phyloP scores from a whole-genome alignment of 1,140 invertebrate species.

The Drosophila ercepeae region DNA sequence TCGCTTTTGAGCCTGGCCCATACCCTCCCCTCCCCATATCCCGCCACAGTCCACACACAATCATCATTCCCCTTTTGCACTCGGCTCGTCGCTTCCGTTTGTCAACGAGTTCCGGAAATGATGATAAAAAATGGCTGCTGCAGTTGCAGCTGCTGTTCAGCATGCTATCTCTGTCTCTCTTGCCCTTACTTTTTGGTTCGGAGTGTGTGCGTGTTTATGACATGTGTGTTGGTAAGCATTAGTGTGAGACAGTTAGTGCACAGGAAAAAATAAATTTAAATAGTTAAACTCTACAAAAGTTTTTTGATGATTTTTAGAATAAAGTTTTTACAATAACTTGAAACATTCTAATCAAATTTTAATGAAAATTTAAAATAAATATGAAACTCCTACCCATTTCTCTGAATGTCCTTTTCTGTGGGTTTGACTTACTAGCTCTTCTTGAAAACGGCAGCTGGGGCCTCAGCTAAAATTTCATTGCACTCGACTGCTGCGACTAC shows the following conservation, averaged over 20 bases:
- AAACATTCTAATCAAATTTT: no score
- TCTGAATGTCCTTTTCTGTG: conserved; percentile 4
- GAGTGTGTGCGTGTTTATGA: conserved; percentile 31
- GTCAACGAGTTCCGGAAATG: conserved; percentile 81
- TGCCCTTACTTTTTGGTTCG: background rate
- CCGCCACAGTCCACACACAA: conserved; percentile 13
- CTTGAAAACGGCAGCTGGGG: conserved; percentile 37
- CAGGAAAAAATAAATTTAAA: background rate
- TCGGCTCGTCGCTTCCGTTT: conserved; percentile 77
- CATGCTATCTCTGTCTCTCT: conserved; percentile 22
- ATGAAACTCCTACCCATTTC: background rate
- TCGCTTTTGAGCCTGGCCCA: background rate
- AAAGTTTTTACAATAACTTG: no score
- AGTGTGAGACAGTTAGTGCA: conserved; percentile 29
- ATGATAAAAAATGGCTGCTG: conserved; percentile 79
- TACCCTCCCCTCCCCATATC: background rate
- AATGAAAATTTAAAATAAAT: no score
- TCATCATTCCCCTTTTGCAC: conserved; percentile 54
- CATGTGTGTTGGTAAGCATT: conserved; percentile 25
- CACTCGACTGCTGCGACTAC: conserved; percentile 76
- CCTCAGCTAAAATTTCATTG: conserved; percentile 76
- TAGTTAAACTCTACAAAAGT: no score
- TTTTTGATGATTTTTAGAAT: no score
- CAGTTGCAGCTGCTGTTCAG: conserved; percentile 50
- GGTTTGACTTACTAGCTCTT: conserved; percentile 74